Evolutionary conservation across 2,888 invertebrate species (phyloP).

Genomic region (Endotricha flammealis): DNA sequence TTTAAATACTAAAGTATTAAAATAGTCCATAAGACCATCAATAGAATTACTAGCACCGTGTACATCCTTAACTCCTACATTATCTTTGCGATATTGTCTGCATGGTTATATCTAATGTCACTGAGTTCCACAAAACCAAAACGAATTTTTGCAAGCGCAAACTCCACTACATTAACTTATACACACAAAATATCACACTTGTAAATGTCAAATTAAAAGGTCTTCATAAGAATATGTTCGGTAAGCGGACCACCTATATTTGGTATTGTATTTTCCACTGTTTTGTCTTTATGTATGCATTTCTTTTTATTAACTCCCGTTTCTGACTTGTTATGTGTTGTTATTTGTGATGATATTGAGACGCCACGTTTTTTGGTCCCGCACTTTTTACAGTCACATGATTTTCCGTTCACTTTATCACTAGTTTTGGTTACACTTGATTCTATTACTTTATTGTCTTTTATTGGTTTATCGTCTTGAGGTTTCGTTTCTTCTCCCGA

Average conservation of each 20-base stretch:
- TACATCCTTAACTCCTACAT: constrained; percentile 31
- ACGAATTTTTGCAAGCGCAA: constrained; percentile 21
- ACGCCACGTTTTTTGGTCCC: constrained; percentile 58
- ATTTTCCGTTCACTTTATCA: constrained; percentile 33
- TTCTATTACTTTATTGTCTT: constrained; percentile 21
- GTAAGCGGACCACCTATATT: constrained; percentile 50
- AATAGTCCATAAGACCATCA: background rate
- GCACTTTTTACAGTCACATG: constrained; percentile 42
- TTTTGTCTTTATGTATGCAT: constrained; percentile 57
- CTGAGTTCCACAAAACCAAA: constrained; percentile 18
- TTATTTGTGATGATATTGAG: constrained; percentile 60
- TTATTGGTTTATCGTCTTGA: constrained; percentile 19
- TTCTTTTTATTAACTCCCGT: constrained; percentile 60
- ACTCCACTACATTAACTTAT: constrained; percentile 16
- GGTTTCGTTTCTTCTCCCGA: constrained; percentile 29
- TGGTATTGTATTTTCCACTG: constrained; percentile 46
- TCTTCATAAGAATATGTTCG: constrained; percentile 65
- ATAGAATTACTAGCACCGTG: constrained; percentile 11
- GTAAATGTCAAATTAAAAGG: constrained; percentile 39
- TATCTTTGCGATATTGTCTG: constrained; percentile 66
- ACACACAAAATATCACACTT: constrained; percentile 29
- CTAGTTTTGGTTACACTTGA: constrained; percentile 27
- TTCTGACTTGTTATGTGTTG: constrained; percentile 68
- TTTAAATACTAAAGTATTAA: no score
- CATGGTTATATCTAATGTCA: constrained; percentile 47